These are phyloP conservation scores for Pogonomyrmex californicus DNA, from an alignment of 1,140 invertebrate genomes.

Conservation along the genomic window DNA sequence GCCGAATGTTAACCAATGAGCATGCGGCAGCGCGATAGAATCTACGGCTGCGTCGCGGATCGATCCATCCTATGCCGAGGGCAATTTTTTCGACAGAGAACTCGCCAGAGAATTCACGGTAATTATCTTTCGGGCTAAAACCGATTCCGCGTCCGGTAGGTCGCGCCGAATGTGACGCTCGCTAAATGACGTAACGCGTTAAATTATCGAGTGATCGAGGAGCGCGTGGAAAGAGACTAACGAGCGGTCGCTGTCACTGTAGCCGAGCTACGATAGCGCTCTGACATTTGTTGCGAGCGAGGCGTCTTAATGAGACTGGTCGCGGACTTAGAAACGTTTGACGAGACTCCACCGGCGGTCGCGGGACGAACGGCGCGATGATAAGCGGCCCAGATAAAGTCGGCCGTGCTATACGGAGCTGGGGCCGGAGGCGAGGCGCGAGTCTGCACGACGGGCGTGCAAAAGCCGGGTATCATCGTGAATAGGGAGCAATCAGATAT, in stretches of 20 bases:
- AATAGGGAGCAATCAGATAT: constrained; percentile 85
- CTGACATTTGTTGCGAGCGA: constrained; percentile 55
- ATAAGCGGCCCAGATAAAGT: constrained; percentile 77
- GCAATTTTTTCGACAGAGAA: constrained; percentile 20
- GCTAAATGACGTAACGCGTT: background rate
- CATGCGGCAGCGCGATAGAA: constrained; percentile 23
- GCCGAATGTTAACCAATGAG: constrained; percentile 12
- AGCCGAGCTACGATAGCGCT: constrained; percentile 20
- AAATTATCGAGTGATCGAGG: background rate
- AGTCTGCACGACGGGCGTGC: constrained; percentile 75
- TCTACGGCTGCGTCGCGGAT: constrained; percentile 39
- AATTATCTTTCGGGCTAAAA: constrained; percentile 34
- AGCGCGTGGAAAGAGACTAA: background rate
- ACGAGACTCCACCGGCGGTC: constrained; percentile 61
- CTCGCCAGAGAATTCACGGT: background rate
- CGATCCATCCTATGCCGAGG: constrained; percentile 9
- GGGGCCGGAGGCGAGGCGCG: constrained; percentile 76
- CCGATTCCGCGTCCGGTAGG: background rate
- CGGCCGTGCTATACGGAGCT: constrained; percentile 41
- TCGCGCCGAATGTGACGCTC: background rate
- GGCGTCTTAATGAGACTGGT: constrained; percentile 57
- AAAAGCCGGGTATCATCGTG: constrained; percentile 82
- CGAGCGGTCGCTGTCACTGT: constrained; percentile 44
- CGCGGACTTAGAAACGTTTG: constrained; percentile 66
- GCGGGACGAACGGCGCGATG: constrained; percentile 72